These are phyloP conservation scores for Uropetala carovei DNA, from an alignment of 2,888 invertebrate genomes.

Conservation along the genomic window DNA sequence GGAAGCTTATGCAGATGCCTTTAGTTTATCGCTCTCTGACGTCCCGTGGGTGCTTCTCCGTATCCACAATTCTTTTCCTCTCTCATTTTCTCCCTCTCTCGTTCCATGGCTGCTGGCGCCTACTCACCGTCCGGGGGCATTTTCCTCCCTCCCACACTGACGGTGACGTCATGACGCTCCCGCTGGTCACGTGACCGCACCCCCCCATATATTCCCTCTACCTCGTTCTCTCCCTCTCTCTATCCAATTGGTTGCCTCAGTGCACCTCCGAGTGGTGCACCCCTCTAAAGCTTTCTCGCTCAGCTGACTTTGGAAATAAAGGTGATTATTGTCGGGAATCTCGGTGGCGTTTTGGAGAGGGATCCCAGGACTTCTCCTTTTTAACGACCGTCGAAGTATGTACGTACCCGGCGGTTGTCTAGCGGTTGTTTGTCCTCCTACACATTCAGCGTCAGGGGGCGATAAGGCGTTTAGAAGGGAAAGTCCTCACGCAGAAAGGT, in stretches of 20 bases:
- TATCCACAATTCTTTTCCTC: not conserved
- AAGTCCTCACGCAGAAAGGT: not conserved
- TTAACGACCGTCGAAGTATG: not conserved
- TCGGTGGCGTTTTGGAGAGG: not conserved
- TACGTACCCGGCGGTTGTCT: not conserved
- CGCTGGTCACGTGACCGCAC: not conserved
- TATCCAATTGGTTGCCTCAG: constrained; percentile 5
- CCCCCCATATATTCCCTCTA: not conserved
- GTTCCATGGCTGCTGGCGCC: too few species aligned
- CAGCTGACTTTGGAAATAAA: constrained; percentile 44
- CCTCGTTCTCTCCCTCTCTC: too few species aligned
- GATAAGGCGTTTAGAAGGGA: constrained; percentile 11
- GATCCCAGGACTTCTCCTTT: not conserved
- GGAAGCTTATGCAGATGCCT: constrained; percentile 54
- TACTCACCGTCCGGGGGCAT: too few species aligned
- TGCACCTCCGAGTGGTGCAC: not conserved
- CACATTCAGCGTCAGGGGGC: not conserved
- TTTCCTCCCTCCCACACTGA: not conserved
- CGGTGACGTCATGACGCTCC: not conserved
- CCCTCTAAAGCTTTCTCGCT: not conserved
- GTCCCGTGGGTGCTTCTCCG: not conserved
- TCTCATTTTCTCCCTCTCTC: not conserved
- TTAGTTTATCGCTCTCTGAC: constrained; percentile 32
- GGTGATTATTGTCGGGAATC: not conserved
- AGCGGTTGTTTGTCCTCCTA: too few species aligned